Conservation (phyloP, 2,113 vertebrate species). For the Eonycteris spelaea region DNA sequence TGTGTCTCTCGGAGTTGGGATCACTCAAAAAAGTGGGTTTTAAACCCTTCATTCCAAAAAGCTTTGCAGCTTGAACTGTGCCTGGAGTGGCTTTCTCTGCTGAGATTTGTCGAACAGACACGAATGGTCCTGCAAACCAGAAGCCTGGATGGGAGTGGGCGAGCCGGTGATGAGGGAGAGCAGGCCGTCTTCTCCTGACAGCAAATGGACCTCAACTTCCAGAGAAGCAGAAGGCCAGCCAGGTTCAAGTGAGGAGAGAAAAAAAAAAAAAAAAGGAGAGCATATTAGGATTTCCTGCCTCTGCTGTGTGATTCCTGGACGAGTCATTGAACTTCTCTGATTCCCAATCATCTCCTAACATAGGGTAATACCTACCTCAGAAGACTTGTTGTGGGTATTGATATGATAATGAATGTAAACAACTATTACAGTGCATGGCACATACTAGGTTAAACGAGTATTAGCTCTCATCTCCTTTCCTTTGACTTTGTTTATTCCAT, state of each 20-base stretch:
- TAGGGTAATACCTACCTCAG: neutral
- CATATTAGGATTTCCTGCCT: neutral
- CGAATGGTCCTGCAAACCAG: neutral
- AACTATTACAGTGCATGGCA: fast-evolving
- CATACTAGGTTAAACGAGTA: neutral
- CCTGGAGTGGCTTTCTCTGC: neutral
- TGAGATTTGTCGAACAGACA: neutral
- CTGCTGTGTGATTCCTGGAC: neutral
- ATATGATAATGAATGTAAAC: neutral
- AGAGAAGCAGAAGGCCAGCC: neutral
- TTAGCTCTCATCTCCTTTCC: neutral
- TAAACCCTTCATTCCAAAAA: neutral
- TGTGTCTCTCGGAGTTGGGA: constrained; percentile 5
- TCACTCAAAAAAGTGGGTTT: constrained; percentile 28
- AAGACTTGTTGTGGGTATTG: neutral
- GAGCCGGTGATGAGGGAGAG: neutral
- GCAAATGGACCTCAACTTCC: neutral
- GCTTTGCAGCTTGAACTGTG: neutral
- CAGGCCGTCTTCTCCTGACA: neutral
- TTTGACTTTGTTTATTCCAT: neutral
- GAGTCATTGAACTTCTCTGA: neutral
- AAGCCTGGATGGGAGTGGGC: neutral
- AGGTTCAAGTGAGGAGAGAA: neutral
- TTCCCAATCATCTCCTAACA: neutral
- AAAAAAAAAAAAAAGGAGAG: neutral